Percentiles rank a stretch among this genome's conserved stretches.
phyloP scores from a whole-genome alignment of 2,113 vertebrate species.

The Mormyrus iriodes region DNA sequence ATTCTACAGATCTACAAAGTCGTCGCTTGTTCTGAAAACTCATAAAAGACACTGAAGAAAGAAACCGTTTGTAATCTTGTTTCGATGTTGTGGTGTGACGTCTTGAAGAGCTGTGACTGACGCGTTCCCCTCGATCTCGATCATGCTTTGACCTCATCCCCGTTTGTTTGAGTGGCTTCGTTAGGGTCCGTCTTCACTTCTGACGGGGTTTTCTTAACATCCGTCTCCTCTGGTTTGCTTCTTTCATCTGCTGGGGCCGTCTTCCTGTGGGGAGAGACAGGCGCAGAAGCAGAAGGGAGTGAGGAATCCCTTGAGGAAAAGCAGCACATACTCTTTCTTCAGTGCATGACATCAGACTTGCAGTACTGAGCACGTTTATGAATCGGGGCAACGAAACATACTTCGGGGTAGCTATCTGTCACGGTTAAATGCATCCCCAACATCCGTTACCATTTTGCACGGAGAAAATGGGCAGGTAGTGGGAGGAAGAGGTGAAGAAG shows the following conservation, averaged over 20 bases:
- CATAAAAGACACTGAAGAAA: constrained; percentile 78
- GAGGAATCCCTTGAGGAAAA: background rate
- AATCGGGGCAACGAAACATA: background rate
- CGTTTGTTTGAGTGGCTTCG: constrained; percentile 88
- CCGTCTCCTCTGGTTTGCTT: constrained; percentile 62
- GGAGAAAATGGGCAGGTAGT: background rate
- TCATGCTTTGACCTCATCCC: constrained; percentile 96
- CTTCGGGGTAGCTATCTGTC: background rate
- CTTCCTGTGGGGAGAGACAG: constrained; percentile 63
- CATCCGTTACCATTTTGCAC: background rate
- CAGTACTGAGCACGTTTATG: background rate
- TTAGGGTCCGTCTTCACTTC: constrained; percentile 91
- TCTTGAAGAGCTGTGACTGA: constrained; percentile 48
- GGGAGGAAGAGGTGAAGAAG: background rate
- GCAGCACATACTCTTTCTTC: background rate
- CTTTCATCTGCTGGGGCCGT: constrained; percentile 69
- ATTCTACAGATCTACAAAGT: constrained; percentile 67
- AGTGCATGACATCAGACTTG: background rate
- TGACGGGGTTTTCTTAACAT: constrained; percentile 65
- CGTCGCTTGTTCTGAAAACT: constrained; percentile 61
- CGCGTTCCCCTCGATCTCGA: constrained; percentile 17
- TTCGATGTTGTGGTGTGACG: constrained; percentile 52
- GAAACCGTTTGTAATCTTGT: constrained; percentile 46
- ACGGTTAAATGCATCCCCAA: background rate
- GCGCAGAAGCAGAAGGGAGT: constrained; percentile 17